Conservation (phyloP, 2,888 invertebrate species). For the Limenitis arthemis region DNA sequence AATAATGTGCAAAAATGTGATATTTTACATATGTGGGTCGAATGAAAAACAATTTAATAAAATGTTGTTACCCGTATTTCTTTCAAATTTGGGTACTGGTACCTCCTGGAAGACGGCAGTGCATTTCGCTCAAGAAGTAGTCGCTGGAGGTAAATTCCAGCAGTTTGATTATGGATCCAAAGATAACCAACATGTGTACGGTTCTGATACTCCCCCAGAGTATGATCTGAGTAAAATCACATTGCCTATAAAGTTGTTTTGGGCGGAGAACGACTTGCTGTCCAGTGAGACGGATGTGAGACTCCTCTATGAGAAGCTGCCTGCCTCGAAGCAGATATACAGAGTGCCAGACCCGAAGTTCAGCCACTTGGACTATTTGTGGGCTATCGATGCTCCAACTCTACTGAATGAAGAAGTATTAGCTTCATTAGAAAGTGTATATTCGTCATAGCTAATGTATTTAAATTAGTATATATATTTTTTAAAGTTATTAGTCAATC, state of each 20-base stretch:
- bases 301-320: slow-evolving; percentile 59
- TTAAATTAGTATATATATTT: too few relatives aligned
- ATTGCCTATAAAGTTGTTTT: slow-evolving; percentile 76
- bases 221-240: slow-evolving; percentile 74
- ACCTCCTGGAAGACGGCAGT: slow-evolving; percentile 80
- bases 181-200: slow-evolving; percentile 72
- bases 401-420: slow-evolving; percentile 71
- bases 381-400: slow-evolving; percentile 72
- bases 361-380: slow-evolving; percentile 82
- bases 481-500: too few relatives aligned
- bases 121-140: slow-evolving; percentile 77
- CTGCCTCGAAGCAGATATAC: slow-evolving; percentile 63
- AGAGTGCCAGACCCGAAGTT: slow-evolving; percentile 74
- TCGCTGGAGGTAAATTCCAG: slow-evolving; percentile 68
- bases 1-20: slow-evolving; percentile 76
- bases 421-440: slow-evolving; percentile 33
- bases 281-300: slow-evolving; percentile 75
- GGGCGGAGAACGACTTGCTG: slow-evolving; percentile 79
- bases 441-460: background rate
- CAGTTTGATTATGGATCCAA: slow-evolving; percentile 78
- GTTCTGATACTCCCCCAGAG: slow-evolving; percentile 68
- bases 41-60: slow-evolving; percentile 78
- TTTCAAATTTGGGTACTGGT: slow-evolving; percentile 81
- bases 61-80: slow-evolving; percentile 77
- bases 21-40: slow-evolving; percentile 82